These are phyloP conservation scores for Entomobrya multifasciata DNA, from an alignment of 2,888 invertebrate genomes.

Conservation along the genomic window DNA sequence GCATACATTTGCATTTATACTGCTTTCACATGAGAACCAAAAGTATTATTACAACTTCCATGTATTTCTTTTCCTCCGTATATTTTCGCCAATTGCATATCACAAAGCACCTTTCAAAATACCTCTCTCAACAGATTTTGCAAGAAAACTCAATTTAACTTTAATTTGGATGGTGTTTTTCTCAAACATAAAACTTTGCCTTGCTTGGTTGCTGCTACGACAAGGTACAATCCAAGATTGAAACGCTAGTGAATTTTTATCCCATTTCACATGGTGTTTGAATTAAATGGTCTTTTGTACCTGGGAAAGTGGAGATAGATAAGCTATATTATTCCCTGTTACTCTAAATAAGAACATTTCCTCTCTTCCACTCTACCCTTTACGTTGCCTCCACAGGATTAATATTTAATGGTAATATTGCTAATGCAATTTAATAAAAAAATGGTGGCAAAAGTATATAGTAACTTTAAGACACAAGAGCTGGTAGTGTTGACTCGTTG, in stretches of 20 bases:
- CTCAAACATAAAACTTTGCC: too few relatives aligned
- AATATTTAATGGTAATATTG: conserved; percentile 5
- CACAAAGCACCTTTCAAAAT: too few relatives aligned
- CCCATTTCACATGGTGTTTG: background rate
- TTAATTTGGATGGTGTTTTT: too few relatives aligned
- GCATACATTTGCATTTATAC: conserved; percentile 62
- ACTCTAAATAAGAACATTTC: background rate
- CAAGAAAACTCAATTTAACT: too few relatives aligned
- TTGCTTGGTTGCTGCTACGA: too few relatives aligned
- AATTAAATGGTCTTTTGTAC: conserved; percentile 28
- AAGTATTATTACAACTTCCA: too few relatives aligned
- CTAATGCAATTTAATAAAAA: conserved; percentile 10
- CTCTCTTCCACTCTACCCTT: background rate
- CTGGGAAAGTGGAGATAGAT: background rate
- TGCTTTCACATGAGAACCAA: background rate
- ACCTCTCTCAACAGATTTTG: too few relatives aligned
- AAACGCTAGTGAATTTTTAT: background rate
- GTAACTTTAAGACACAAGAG: too few relatives aligned
- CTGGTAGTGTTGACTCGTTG: conserved; percentile 15
- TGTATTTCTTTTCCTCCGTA: too few relatives aligned
- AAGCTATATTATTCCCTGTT: background rate
- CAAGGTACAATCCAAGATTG: background rate
- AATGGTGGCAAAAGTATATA: too few relatives aligned
- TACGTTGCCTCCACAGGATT: background rate
- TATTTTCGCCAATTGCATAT: too few relatives aligned